Conservation (phyloP, 2,888 invertebrate genomes). For the Chalcis sispes region DNA sequence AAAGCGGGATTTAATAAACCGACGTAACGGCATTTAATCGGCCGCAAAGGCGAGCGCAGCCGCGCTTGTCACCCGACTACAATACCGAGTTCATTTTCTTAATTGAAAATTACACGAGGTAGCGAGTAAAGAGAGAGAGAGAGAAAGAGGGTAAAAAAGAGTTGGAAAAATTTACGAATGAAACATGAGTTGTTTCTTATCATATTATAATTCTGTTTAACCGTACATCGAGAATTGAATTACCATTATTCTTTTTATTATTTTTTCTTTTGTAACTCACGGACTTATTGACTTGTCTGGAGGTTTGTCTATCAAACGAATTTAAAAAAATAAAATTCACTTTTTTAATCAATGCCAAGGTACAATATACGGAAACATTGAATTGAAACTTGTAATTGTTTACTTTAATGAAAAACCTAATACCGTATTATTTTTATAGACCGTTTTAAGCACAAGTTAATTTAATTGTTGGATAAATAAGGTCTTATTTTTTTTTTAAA, state of each 20-base stretch:
- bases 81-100: constrained; percentile 63
- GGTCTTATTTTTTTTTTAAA: too few species aligned
- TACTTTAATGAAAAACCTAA: too few species aligned
- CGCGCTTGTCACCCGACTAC: constrained; percentile 53
- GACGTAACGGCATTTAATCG: constrained; percentile 72
- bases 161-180: constrained; percentile 57
- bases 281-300: constrained; percentile 11
- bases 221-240: constrained; percentile 31
- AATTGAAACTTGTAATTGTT: too few species aligned
- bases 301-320: constrained; percentile 9
- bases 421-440: too few species aligned
- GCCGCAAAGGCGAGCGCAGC: constrained; percentile 65
- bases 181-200: constrained; percentile 45
- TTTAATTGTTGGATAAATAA: too few species aligned
- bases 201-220: constrained; percentile 42
- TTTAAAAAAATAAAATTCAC: background rate
- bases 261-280: constrained; percentile 13
- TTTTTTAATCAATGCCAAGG: constrained; percentile 25
- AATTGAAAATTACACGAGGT: constrained; percentile 63
- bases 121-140: too few species aligned
- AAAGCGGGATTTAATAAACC: constrained; percentile 73
- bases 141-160: too few species aligned
- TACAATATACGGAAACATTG: too few species aligned
- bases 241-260: constrained; percentile 2
- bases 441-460: too few species aligned